Evolutionary conservation across 2,797 vertebrate genomes (phyloP), one percentile per base, ranked within the genome.

Genomic region (Anableps anableps): DNA sequence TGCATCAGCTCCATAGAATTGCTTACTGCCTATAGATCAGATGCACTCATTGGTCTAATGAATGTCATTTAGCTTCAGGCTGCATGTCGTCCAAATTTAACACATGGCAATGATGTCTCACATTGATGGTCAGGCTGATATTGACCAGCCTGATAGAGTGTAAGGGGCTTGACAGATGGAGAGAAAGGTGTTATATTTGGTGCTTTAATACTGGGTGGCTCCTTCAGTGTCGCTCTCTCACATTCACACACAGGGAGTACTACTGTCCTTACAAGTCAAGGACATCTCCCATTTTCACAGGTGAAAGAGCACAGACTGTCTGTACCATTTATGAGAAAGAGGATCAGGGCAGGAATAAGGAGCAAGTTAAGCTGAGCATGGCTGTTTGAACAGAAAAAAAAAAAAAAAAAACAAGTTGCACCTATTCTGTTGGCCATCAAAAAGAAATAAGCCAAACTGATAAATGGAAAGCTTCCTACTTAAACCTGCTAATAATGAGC

Each of bases 281-380:
- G 93, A 84, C 88, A 79, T 79, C 78, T 68, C 47, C 81, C 85
- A 85, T 82, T 90, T 93, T 92, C 87, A 91, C 91, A 92, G 88
- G 91, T 91, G 88, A 92, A 82, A 76, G 84, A 90, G 77, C 83
- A 85, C 77, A 81, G 87, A 82, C 78, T 77, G 75, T 90, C 78
- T 77, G 75, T 90, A 86, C 31, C 45, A 78, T 41, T 23, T 73
- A 50, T 58, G 72, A 87, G 62, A 53, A 71, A 55, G 45, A 72
- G 74, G 71, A 55, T 34, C 50, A 72, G 48, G 36, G 8, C 26
- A 55, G 9, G 55, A 48, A 83, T 31, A 38, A 80, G 62, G 58
- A 73, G 47, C 47, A 21, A 11, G 17, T 26, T 17, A 29, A 31
- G 51, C 64, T 36, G 66, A 55, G 11, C 36, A 5, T 68, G 11